These are phyloP conservation scores for Oncorhynchus tshawytscha DNA, from an alignment of 2,113 vertebrate genomes.

Conservation along the genomic window DNA sequence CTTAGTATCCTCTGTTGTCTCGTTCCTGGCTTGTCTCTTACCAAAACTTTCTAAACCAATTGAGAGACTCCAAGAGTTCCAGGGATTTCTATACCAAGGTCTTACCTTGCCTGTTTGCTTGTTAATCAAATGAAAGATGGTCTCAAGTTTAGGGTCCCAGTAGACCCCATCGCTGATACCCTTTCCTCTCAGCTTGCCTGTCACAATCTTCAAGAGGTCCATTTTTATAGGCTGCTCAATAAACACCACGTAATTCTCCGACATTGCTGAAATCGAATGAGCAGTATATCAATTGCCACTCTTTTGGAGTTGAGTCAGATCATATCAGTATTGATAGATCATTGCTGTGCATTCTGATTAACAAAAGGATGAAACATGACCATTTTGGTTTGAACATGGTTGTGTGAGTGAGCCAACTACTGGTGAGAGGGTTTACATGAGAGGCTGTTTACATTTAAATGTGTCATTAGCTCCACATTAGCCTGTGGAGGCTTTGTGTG, in stretches of 20 bases:
- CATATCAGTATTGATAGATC: neutral
- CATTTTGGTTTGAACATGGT: neutral
- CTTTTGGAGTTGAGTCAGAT: neutral
- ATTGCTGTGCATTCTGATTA: neutral
- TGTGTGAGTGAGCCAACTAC: neutral
- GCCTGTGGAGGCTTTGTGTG: neutral
- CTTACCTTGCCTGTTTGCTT: constrained; percentile 83
- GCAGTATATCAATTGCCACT: neutral
- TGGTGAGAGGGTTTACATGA: neutral
- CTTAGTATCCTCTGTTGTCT: too few species aligned
- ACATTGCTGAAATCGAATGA: constrained; percentile 78
- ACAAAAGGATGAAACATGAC: too few species aligned
- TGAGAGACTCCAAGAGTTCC: too few species aligned
- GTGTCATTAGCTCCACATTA: neutral
- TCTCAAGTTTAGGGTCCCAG: constrained; percentile 83
- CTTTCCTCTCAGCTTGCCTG: constrained; percentile 74
- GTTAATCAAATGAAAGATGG: constrained; percentile 81
- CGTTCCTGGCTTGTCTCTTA: too few species aligned
- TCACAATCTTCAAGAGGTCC: constrained; percentile 79
- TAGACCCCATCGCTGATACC: constrained; percentile 71
- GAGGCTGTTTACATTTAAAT: neutral
- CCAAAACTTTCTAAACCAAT: too few species aligned
- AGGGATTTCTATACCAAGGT: neutral
- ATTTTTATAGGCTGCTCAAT: constrained; percentile 87
- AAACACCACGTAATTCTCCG: constrained; percentile 87